phyloP scores from a whole-genome alignment of 2,888 invertebrate species.

The Beris chalybata region DNA sequence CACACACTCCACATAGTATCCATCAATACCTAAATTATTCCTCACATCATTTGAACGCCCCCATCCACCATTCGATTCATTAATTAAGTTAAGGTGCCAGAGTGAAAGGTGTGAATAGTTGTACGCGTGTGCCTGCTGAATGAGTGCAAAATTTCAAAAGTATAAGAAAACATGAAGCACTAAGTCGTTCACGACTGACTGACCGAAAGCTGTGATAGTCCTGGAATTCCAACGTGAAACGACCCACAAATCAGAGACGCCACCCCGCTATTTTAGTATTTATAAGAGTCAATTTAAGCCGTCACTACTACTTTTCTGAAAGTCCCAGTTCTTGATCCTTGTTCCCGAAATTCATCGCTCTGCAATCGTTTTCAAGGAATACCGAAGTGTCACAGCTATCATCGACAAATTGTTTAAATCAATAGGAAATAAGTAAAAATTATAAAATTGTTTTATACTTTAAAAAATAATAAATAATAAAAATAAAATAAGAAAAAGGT shows the following conservation, averaged over 20 bases:
- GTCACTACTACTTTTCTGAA: too few relatives aligned
- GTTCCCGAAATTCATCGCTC: neutral
- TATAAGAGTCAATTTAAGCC: slow-evolving; percentile 4
- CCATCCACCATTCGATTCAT: slow-evolving; percentile 19
- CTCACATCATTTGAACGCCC: slow-evolving; percentile 11
- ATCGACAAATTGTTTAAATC: slow-evolving; percentile 5
- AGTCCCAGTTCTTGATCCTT: neutral
- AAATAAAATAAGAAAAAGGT: neutral
- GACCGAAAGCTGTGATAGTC: slow-evolving; percentile 36
- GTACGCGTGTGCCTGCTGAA: too few relatives aligned
- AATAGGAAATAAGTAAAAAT: neutral
- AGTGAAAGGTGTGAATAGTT: slow-evolving; percentile 23
- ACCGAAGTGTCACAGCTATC: slow-evolving; percentile 38
- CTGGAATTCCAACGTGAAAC: slow-evolving; percentile 31
- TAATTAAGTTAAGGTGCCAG: slow-evolving; percentile 38
- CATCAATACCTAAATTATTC: slow-evolving; percentile 26
- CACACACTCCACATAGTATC: neutral
- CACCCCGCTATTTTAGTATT: slow-evolving; percentile 1
- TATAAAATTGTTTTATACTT: neutral
- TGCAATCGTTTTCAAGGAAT: slow-evolving; percentile 25
- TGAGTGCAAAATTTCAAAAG: neutral
- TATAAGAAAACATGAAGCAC: neutral
- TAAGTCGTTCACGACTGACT: slow-evolving; percentile 32
- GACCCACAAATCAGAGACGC: too few relatives aligned
- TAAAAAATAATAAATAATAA: neutral